Evolutionary conservation across 35 echinoderm and acorn worm genomes (phyloP).

Genomic region (Diadema setosum): DNA sequence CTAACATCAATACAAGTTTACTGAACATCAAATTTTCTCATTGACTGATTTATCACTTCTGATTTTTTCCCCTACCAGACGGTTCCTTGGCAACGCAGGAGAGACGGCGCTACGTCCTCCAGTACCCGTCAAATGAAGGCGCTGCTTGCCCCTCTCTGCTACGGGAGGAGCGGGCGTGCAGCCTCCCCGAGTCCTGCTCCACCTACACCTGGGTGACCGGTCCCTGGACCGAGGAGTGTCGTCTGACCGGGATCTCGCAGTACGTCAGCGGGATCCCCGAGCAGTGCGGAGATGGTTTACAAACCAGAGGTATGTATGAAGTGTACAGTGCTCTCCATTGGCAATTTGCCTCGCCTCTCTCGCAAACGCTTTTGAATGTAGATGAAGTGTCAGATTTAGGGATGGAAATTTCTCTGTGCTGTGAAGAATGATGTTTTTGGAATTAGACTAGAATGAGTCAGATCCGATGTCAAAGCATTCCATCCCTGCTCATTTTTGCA

Average conservation of each 20-base stretch:
- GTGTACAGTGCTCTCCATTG: no score
- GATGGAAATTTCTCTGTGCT: no score
- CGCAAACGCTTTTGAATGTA: no score
- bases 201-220: constrained; percentile 56
- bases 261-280: constrained; percentile 1
- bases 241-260: background rate
- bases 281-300: constrained; percentile 69
- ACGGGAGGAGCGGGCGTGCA: constrained; percentile 52
- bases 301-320: constrained; percentile 69
- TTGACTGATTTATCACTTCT: no score
- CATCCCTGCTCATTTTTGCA: no score
- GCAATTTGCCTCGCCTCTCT: no score
- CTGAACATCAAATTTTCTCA: no score
- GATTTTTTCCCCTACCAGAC: background rate
- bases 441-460: no score
- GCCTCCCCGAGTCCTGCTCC: constrained; percentile 53
- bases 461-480: no score
- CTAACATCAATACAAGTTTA: no score
- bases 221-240: constrained; percentile 42
- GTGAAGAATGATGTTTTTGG: no score
- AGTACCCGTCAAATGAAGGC: constrained; percentile 36
- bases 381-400: no score
- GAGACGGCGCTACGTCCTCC: constrained; percentile 64
- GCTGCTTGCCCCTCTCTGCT: constrained; percentile 33
- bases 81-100: constrained; percentile 17